phyloP scores from a whole-genome alignment of 2,113 vertebrate genomes.

The Lepus europaeus region DNA sequence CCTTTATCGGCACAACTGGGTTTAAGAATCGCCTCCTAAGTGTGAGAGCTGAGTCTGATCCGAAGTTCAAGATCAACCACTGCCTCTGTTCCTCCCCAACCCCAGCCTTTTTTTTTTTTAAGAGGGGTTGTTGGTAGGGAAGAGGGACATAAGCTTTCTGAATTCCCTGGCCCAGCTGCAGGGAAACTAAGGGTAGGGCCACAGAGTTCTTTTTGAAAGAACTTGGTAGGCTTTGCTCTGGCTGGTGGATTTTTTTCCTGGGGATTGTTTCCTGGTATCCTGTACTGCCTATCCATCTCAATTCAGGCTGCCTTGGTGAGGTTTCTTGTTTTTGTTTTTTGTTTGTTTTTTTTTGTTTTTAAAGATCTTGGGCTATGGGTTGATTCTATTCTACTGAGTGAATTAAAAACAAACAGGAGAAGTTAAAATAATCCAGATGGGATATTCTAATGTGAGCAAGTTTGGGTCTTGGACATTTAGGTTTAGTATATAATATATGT shows the following conservation, averaged over 20 bases:
- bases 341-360: slow-evolving; percentile 9
- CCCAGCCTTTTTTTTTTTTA: background rate
- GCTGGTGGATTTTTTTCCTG: background rate
- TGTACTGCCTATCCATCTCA: background rate
- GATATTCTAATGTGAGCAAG: background rate
- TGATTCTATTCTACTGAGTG: slow-evolving; percentile 4
- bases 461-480: background rate
- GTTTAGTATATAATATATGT: background rate
- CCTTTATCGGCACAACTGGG: background rate
- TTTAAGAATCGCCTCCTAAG: slow-evolving; percentile 38
- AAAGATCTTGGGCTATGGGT: background rate
- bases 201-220: background rate
- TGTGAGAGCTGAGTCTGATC: background rate
- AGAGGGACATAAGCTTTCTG: background rate
- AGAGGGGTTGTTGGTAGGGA: background rate
- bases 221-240: background rate
- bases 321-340: background rate
- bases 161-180: background rate
- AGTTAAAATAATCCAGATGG: slow-evolving; percentile 4
- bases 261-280: background rate
- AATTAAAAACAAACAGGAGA: slow-evolving; percentile 14
- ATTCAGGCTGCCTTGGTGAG: background rate
- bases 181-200: background rate
- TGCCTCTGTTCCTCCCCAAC: background rate
- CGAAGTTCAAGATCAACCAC: background rate